Evolutionary conservation across 2,888 invertebrate species (phyloP), one percentile per base, ranked within the genome.

Genomic region (Eupithecia dodoneata): DNA sequence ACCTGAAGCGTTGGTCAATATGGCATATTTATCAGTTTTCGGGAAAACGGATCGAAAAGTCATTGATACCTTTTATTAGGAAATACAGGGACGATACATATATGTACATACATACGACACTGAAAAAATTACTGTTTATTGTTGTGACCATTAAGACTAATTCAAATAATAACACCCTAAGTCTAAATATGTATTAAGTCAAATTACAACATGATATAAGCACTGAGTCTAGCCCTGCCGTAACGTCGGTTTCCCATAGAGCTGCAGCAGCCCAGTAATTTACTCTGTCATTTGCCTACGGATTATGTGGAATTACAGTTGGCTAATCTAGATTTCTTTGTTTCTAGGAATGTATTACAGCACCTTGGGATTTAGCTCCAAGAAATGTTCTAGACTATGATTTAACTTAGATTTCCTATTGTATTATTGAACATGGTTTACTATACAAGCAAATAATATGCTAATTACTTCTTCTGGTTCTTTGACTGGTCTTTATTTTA

Each of bases 211-310:
- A 66, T 42, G 10, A 12, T 66, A 13, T 65, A 45, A 6, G 30
- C 10, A 18, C 73, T 73, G 55, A 74, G 69, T 78, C 45, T 82
- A 78, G 79, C 82, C 78, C 85, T 85, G 84, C n/a, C 6, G 76
- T 73, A 71, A 52, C 30, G 75, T 81, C 82, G 76, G 84, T 87
- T 90, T 90, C 90, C 87, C 89, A 90, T 88, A 88, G 87, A 86
- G 87, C 86, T 85, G 85, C 74, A 81, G 47, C 47, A 70, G 70
- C 70, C 76, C 74, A 78, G 85, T 84, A 84, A 87, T 87, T 89
- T 87, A 81, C 84, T 72, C 82, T 79, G 83, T 84, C 84, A 88
- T 88, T 88, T 87, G 83, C 79, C 79, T 83, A 85, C 80, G 84
- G 84, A 85, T 87, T 85, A 86, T 83, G 83, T 86, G 83, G 79